These are phyloP conservation scores for Rhinogobio ventralis DNA, from an alignment of 2,797 vertebrate genomes.

Conservation along the genomic window DNA sequence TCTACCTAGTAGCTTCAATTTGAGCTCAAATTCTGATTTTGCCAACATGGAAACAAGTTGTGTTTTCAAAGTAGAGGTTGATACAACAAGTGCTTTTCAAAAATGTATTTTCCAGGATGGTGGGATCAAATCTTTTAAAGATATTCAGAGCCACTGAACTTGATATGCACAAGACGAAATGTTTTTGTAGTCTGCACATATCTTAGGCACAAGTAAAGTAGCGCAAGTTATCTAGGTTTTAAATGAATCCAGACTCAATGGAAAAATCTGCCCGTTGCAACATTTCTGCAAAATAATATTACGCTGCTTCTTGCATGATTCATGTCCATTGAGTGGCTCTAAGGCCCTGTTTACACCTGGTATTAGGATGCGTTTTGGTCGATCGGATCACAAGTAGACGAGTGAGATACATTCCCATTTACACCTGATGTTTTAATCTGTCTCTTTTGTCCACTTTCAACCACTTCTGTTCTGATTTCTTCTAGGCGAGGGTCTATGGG, in stretches of 20 bases:
- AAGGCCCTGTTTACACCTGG: no score
- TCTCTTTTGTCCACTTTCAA: no score
- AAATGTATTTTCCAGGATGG: not conserved
- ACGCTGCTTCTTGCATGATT: not conserved
- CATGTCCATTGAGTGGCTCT: not conserved
- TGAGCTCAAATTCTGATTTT: not conserved
- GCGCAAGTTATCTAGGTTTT: not conserved
- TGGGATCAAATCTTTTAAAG: not conserved
- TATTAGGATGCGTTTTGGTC: no score
- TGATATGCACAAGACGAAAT: not conserved
- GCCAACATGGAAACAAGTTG: not conserved
- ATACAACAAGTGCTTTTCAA: not conserved
- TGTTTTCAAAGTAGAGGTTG: not conserved
- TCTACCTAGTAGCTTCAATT: not conserved
- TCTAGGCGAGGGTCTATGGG: no score
- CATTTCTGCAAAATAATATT: not conserved
- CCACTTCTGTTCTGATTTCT: no score
- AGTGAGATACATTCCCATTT: no score
- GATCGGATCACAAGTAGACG: no score
- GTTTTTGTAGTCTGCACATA: no score
- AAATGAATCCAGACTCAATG: not conserved
- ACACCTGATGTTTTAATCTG: no score
- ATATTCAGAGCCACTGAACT: not conserved
- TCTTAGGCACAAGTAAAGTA: not conserved
- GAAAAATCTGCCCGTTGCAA: not conserved